Base-by-base conservation (phyloP, 1,140 invertebrate species). In the Cydia strobilella region DNA sequence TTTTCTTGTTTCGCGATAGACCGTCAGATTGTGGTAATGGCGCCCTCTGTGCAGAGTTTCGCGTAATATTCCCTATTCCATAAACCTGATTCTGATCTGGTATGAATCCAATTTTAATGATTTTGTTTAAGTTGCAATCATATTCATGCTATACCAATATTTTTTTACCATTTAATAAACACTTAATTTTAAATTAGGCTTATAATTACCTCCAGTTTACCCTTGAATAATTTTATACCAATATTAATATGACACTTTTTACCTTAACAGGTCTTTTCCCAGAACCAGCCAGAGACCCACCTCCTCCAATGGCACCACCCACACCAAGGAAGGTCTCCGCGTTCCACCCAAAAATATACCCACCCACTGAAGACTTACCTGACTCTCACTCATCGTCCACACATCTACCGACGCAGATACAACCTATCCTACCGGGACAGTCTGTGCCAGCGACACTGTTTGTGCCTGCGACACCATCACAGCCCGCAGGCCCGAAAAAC, bases 381-480 rank as follows among this genome's bases (percentile, higher is more conserved):
- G 63, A 65, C 2, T n/a, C 27, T 6, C 4, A n/a, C 15, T n/a
- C 63, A 6, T 3, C 3, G 15, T 31, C 25, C 63, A 65, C 63
- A 0, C 27, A 13, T 12, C 4, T 65, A 9, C 23, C 63, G 4
- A 35, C 63, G 5, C 63, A 35, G 63, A 65, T 27, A 51, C 15
- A 51, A n/a, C 48, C n/a, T 51, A 59, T 15, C 5, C 13, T 15
- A 65, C 25, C 5, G 20, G 2, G 62, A 27, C 25, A n/a, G 13
- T 31, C 15, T 4, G 63, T 66, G 15, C 79, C 77, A 9, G 87
- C 87, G 2, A 93, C 31, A 10, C 7, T 15, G 15, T 35, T 7
- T 2, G 65, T 69, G n/a, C 79, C 77, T 7, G 87, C 87, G 2
- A 93, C 90, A 12, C 87, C 89, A 1, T 90, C 88, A 10, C 90